These are phyloP conservation scores for Takifugu bimaculatus DNA, from an alignment of 2,113 vertebrate genomes.

Conservation along the genomic window DNA sequence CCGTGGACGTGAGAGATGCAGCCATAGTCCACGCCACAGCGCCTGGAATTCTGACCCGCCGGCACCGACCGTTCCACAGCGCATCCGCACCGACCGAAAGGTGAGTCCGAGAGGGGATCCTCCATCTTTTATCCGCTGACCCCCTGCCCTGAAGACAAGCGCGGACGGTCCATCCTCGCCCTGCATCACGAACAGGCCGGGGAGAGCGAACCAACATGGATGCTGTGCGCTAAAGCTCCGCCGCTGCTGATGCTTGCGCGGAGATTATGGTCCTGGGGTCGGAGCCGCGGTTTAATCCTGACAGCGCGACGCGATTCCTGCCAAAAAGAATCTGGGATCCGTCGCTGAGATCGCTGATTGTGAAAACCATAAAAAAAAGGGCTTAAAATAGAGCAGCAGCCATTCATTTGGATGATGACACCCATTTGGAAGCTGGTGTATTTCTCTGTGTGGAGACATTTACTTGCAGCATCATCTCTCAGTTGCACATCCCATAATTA, in stretches of 20 bases:
- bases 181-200: conserved; percentile 61
- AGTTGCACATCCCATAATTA: no score
- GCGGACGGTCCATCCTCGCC: conserved; percentile 51
- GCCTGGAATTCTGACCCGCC: conserved; percentile 16
- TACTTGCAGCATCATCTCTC: conserved; percentile 1
- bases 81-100: conserved; percentile 47
- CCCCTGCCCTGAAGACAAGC: conserved; percentile 46
- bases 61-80: conserved; percentile 36
- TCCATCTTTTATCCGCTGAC: neutral
- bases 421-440: conserved; percentile 25
- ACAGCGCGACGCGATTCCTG: conserved; percentile 6
- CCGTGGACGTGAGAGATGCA: conserved; percentile 58
- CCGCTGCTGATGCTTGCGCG: conserved; percentile 46
- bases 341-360: neutral
- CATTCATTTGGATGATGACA: conserved; percentile 37
- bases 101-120: conserved; percentile 37
- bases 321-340: neutral
- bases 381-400: conserved; percentile 18
- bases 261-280: conserved; percentile 53
- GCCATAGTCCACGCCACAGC: conserved; percentile 57
- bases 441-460: neutral
- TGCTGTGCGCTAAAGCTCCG: conserved; percentile 63
- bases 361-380: conserved; percentile 6
- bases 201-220: conserved; percentile 71
- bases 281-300: conserved; percentile 37